A percentile compares a stretch with the other conserved stretches of the same genome.
Evolutionary conservation across 1,140 invertebrate genomes (phyloP).

Genomic region (Conopomorpha cramerella): DNA sequence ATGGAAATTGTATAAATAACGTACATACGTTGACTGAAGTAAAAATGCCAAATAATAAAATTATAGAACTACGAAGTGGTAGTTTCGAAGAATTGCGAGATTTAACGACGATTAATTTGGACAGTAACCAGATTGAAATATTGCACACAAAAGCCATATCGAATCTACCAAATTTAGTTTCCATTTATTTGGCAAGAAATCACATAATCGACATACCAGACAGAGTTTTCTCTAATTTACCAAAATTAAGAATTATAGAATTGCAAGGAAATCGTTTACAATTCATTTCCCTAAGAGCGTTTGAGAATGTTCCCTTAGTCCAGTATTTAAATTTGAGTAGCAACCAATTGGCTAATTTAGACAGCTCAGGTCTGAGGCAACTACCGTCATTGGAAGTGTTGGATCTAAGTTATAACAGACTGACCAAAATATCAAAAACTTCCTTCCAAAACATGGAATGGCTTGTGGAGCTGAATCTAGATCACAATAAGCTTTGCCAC

Average conservation of each 20-base stretch:
- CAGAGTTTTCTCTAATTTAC: slow-evolving; percentile 76
- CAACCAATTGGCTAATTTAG: slow-evolving; percentile 73
- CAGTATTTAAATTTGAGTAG: slow-evolving; percentile 82
- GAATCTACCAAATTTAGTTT: slow-evolving; percentile 75
- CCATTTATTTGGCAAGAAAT: slow-evolving; percentile 78
- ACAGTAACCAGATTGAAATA: slow-evolving; percentile 79
- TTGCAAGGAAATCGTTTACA: slow-evolving; percentile 80
- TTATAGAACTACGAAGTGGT: slow-evolving; percentile 71
- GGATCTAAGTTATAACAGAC: slow-evolving; percentile 77
- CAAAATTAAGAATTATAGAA: slow-evolving; percentile 73
- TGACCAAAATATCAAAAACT: slow-evolving; percentile 71
- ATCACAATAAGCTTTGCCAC: slow-evolving; percentile 74
- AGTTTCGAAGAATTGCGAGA: slow-evolving; percentile 74
- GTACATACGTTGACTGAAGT: slow-evolving; percentile 70
- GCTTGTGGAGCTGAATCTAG: slow-evolving; percentile 81
- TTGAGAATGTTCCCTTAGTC: slow-evolving; percentile 75
- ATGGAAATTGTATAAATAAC: slow-evolving; percentile 68
- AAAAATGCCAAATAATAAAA: slow-evolving; percentile 73
- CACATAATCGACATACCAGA: slow-evolving; percentile 72
- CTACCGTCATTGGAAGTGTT: slow-evolving; percentile 79
- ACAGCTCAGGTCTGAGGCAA: slow-evolving; percentile 72
- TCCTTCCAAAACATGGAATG: slow-evolving; percentile 75
- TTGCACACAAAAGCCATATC: slow-evolving; percentile 78
- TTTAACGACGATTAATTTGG: slow-evolving; percentile 75
- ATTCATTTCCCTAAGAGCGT: slow-evolving; percentile 75